Percentiles rank a stretch among this genome's conserved stretches.
phyloP scores from a whole-genome alignment of 2,888 invertebrate genomes.

The Nemapogon koenigi region DNA sequence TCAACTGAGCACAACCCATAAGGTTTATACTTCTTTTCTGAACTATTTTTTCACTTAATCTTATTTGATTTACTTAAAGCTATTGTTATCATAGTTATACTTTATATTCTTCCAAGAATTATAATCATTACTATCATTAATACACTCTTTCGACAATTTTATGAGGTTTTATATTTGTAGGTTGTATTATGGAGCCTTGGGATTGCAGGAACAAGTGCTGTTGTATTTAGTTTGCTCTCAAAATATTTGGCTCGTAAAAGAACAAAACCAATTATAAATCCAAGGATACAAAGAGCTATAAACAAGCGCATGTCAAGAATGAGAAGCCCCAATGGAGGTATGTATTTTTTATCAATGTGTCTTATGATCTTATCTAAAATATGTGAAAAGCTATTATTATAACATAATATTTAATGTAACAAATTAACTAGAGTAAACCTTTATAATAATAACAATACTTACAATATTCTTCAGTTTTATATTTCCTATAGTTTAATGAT shows the following conservation, averaged over 20 bases:
- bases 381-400: no score
- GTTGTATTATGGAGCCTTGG: conserved; percentile 76
- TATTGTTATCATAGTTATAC: background rate
- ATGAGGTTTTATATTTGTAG: conserved; percentile 36
- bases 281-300: conserved; percentile 59
- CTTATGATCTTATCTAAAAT: no score
- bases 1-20: conserved; percentile 71
- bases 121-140: background rate
- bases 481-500: no score
- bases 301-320: conserved; percentile 69
- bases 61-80: background rate
- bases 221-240: conserved; percentile 83
- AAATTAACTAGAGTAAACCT: no score
- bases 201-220: conserved; percentile 72
- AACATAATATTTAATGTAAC: no score
- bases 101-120: background rate
- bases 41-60: background rate
- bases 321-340: conserved; percentile 73
- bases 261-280: conserved; percentile 67
- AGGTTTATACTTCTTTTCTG: conserved; percentile 49
- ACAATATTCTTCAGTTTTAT: no score
- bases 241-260: conserved; percentile 78
- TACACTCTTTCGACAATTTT: background rate
- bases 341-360: no score
- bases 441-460: no score